Conservation (phyloP, 2,888 invertebrate species). For the Tanypteryx hageni region DNA sequence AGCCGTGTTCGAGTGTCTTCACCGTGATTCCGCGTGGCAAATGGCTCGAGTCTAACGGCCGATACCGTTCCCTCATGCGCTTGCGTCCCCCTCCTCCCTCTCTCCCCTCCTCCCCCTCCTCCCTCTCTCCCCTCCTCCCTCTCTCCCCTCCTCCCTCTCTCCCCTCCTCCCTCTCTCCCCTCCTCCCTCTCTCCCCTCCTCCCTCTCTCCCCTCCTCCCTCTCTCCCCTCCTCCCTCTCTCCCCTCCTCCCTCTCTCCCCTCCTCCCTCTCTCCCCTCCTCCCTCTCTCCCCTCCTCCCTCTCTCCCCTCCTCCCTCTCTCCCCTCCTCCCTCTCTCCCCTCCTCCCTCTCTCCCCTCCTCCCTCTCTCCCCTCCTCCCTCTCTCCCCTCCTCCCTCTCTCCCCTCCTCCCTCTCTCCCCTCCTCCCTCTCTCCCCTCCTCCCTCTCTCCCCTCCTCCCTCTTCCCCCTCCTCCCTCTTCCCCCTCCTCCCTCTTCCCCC, state of each 20-base stretch:
- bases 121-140: neutral
- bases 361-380: too few relatives aligned
- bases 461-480: neutral
- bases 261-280: neutral
- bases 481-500: neutral
- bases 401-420: neutral
- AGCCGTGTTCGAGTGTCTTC: conserved; percentile 5
- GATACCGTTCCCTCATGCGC: neutral
- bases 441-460: too few relatives aligned
- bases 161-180: neutral
- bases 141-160: neutral
- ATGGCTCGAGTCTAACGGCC: conserved; percentile 60
- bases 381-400: neutral
- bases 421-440: neutral
- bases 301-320: neutral
- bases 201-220: too few relatives aligned
- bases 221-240: neutral
- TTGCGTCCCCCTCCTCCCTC: too few relatives aligned
- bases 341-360: neutral
- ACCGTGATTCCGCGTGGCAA: conserved; percentile 46
- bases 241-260: neutral
- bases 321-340: neutral
- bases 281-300: too few relatives aligned
- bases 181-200: neutral
- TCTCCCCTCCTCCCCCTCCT: neutral